These are phyloP conservation scores for Columba livia DNA, from an alignment of 2,113 vertebrate species.

Conservation along the genomic window DNA sequence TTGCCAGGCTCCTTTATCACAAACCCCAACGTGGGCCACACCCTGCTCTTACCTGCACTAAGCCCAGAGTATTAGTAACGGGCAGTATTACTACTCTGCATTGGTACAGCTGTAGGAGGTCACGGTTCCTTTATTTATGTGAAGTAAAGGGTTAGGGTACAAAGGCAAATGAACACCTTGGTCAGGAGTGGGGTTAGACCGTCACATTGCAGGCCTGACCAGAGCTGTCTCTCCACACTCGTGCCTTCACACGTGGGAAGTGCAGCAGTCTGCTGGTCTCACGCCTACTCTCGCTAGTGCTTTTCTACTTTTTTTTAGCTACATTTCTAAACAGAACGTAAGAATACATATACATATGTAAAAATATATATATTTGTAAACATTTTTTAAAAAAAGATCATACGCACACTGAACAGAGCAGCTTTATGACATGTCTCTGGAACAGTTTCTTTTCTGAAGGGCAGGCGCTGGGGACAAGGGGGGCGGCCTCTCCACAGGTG, in stretches of 20 bases:
- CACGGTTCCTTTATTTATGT: accelerated
- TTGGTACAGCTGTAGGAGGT: accelerated
- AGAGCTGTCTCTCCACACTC: not conserved
- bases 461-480: not conserved
- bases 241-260: constrained; percentile 30
- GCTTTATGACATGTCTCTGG: not conserved
- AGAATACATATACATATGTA: not conserved
- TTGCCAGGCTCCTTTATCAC: not conserved
- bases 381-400: not conserved
- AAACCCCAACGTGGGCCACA: accelerated
- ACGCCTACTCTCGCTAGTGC: not conserved
- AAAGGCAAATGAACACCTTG: not conserved
- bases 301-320: constrained; percentile 45
- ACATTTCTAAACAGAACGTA: constrained; percentile 25
- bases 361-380: constrained; percentile 35
- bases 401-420: not conserved
- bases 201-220: not conserved
- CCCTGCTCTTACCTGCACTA: not conserved
- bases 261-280: constrained; percentile 1
- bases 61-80: not conserved
- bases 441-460: not conserved
- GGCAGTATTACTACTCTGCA: not conserved
- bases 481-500: not conserved
- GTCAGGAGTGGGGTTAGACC: not conserved
- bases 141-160: not conserved